Evolutionary conservation across 2,888 invertebrate species (phyloP).

Genomic region (Tribolium freemani): DNA sequence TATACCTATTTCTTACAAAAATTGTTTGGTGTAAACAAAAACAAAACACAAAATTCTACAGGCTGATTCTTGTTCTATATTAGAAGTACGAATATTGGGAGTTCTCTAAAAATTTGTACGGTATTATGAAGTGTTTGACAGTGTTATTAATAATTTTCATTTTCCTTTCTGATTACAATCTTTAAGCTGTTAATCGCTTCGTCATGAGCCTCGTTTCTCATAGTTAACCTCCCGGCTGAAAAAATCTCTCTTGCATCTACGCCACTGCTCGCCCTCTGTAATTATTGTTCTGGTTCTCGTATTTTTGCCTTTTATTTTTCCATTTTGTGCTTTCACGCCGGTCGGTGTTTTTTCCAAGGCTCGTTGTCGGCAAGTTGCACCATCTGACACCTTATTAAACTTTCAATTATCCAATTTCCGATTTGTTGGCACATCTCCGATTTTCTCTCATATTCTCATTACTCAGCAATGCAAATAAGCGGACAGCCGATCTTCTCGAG

Average conservation of each 20-base stretch:
- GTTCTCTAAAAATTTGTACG: too few relatives aligned
- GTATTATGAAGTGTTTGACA: too few relatives aligned
- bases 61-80: too few relatives aligned
- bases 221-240: background rate
- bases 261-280: background rate
- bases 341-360: background rate
- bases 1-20: background rate
- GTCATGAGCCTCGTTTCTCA: background rate
- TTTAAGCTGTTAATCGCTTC: background rate
- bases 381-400: conserved; percentile 36
- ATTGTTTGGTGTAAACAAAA: background rate
- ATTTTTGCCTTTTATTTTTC: background rate
- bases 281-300: background rate
- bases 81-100: too few relatives aligned
- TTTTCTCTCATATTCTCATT: conserved; percentile 24
- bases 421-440: background rate
- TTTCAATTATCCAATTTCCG: conserved; percentile 35
- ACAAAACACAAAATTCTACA: too few relatives aligned
- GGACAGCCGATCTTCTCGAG: conserved; percentile 19
- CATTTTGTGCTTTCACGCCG: background rate
- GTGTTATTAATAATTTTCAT: background rate
- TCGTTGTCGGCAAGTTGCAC: background rate
- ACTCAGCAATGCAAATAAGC: conserved; percentile 33
- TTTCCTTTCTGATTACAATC: background rate
- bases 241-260: background rate